Conservation (phyloP, 1,140 invertebrate genomes). For the Cheumatopsyche charites region DNA sequence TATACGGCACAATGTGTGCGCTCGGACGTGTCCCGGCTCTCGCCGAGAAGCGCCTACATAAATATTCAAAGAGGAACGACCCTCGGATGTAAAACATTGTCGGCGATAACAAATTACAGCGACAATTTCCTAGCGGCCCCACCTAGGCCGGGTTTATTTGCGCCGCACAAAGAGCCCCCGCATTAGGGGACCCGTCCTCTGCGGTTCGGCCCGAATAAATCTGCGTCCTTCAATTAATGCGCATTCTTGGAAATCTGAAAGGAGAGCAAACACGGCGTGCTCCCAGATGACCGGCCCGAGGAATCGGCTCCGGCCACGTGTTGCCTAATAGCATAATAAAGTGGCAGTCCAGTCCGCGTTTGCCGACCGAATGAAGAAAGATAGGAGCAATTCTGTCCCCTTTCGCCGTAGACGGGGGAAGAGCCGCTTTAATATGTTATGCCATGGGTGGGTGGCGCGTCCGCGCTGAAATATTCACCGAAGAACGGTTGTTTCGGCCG, state of each 20-base stretch:
- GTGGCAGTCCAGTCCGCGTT: slow-evolving; percentile 34
- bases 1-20: too few relatives aligned
- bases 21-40: too few relatives aligned
- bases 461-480: slow-evolving; percentile 37
- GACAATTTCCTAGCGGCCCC: slow-evolving; percentile 8
- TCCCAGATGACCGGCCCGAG: not conserved
- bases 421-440: slow-evolving; percentile 43
- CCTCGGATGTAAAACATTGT: slow-evolving; percentile 30
- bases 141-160: slow-evolving; percentile 17
- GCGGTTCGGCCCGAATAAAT: slow-evolving; percentile 17
- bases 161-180: not conserved
- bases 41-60: not conserved
- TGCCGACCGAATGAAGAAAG: slow-evolving; percentile 45
- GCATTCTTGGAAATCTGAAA: not conserved
- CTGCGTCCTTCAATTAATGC: slow-evolving; percentile 20
- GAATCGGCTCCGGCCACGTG: slow-evolving; percentile 11
- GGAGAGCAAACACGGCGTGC: too few relatives aligned
- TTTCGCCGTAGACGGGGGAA: slow-evolving; percentile 21
- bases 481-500: slow-evolving; percentile 29
- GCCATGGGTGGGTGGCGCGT: not conserved
- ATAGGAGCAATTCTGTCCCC: slow-evolving; percentile 41
- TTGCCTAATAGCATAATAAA: slow-evolving; percentile 48
- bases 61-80: slow-evolving; percentile 14
- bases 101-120: slow-evolving; percentile 26
- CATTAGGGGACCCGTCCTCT: not conserved